phyloP scores from a whole-genome alignment of 2,113 vertebrate genomes.

The Dasyprocta punctata region DNA sequence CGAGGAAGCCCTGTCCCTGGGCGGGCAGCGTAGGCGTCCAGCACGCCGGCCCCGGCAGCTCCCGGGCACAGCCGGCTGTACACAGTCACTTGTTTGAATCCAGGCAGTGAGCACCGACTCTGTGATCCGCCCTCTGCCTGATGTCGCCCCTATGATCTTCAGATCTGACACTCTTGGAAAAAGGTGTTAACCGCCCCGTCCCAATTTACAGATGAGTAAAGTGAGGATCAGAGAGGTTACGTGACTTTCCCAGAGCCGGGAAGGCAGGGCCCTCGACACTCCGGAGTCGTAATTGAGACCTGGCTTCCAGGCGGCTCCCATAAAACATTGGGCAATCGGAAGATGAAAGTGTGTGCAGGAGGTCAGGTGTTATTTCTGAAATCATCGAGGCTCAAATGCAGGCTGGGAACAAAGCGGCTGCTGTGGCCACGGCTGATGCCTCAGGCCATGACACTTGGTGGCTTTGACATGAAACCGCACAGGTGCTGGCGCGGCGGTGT shows the following conservation, averaged over 20 bases:
- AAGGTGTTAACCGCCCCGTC: rapidly evolving
- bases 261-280: neutral
- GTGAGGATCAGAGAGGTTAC: neutral
- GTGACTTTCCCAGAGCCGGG: conserved; percentile 13
- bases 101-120: neutral
- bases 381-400: rapidly evolving
- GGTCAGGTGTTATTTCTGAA: rapidly evolving
- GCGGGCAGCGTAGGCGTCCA: rapidly evolving
- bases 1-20: rapidly evolving
- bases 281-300: neutral
- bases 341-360: rapidly evolving
- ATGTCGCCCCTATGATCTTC: rapidly evolving
- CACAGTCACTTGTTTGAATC: neutral
- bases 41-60: neutral
- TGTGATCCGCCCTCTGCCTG: neutral
- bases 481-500: neutral
- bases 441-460: rapidly evolving
- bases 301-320: neutral
- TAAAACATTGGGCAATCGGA: neutral
- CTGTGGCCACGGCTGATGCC: rapidly evolving
- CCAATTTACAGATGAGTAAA: conserved; percentile 55
- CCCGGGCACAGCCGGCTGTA: neutral
- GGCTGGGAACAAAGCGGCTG: neutral
- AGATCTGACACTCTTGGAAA: neutral
- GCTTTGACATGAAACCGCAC: neutral